Evolutionary conservation across 2,797 vertebrate species (phyloP), one percentile per base, ranked within the genome.

Genomic region (Menidia menidia): DNA sequence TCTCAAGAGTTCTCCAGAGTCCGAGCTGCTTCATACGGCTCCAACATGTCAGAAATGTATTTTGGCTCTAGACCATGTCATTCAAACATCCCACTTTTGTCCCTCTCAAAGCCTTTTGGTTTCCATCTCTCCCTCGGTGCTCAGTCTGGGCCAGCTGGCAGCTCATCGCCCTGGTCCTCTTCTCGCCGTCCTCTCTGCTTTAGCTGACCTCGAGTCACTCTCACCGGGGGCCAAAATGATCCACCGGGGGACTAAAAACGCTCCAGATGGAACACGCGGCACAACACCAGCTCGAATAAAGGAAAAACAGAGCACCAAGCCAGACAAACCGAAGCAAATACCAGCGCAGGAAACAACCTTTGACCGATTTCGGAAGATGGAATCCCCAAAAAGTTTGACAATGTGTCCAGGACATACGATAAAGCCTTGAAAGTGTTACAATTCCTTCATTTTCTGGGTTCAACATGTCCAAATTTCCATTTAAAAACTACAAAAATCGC

Each of bases 131-230:
- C 52, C 12, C 61, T 73, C 64, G 33, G 57, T 71, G 56, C 47
- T 78, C 41, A 4, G 6, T 50, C 80, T 79, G 61, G 44, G 74
- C 73, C 87, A 87, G 85, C 83, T 89, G 87, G 85, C 73, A 68
- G 43, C 76, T 48, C 64, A 33, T 58, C 57, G 1, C 51, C 18
- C 15, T 33, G 30, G 51, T 45, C 58, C 19, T 39, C 33, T 69
- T 52, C 52, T 53, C 32, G 12, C 58, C 62, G 68, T 52, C 54
- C 16, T 68, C 10, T 81, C 82, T 85, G 79, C 63, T 73, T 7
- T 48, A 2, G 51, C 60, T 83, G 81, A 85, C 83, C 84, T 89
- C 31, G 3, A 77, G 54, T 51, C 55, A 7, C 53, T 83, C 74
- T 60, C 68, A 4, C 62, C 39, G 64, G 68, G 64, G 81, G 62